Evolutionary conservation across 2,113 vertebrate species (phyloP), one percentile per base, ranked within the genome.

Genomic region (Sturnira hondurensis): DNA sequence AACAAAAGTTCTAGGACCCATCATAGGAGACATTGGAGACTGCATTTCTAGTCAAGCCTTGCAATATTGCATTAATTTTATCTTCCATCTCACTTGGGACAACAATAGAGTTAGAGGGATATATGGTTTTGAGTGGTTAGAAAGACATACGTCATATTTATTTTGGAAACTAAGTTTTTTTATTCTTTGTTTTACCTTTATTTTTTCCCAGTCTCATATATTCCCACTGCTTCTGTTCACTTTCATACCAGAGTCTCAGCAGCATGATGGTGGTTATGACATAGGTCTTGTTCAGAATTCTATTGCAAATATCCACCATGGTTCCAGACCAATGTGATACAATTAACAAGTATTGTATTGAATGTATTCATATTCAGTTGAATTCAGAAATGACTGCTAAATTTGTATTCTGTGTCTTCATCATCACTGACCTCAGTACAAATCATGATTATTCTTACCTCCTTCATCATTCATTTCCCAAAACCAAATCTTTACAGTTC

Each of bases 1-100:
- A 76, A 2, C 9, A 36, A 83, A 92, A 89, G 47, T 65, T 95
- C 91, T 93, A 38, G 17, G 12, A 94, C 90, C 89, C 96, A 97
- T 91, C 65, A 38, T 56, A 73, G 88, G 94, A 70, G 61, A 95
- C 52, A 92, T 71, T 11, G 84, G 31, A 83, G 41, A 81, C 71
- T n/a, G 56, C 19, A 96, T 56, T 80, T 95, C 17, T 41, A 58
- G 73, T 83, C 33, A 58, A 67, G 74, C 70, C 45, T 31, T 61
- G 7, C 5, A 76, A 11, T 38, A 41, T 71, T 82, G 36, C 31
- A 85, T 43, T 90, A 85, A 38, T 76, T 67, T 67, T 43, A 20
- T 86, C 45, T 95, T 52, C 86, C 13, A 5, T 16, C 5, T 86
- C 58, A 0, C 12, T 50, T 74, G 38, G 10, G 20, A 50, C 24